phyloP scores from a whole-genome alignment of 92 coral and sea anemone species.

The Umimayanthus kanabou region DNA sequence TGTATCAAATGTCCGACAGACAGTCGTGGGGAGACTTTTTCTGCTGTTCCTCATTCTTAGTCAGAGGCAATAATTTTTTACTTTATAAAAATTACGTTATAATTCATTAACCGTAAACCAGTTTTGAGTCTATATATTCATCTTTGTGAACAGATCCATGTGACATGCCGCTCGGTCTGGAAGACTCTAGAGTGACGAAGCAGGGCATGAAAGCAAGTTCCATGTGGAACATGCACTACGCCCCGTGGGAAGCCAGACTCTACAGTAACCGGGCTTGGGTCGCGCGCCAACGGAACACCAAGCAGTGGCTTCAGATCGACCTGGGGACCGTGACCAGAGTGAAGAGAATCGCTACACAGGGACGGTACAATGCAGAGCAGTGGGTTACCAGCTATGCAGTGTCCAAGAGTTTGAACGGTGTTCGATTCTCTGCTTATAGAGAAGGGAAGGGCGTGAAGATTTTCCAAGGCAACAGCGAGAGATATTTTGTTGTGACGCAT shows the following conservation, averaged over 20 bases:
- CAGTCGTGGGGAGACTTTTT: too few species aligned
- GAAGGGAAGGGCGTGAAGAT: slow-evolving; percentile 33
- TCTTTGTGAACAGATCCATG: slow-evolving; percentile 31
- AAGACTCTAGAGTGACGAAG: slow-evolving; percentile 38
- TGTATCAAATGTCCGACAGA: too few species aligned
- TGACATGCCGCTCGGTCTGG: slow-evolving; percentile 38
- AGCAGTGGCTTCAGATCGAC: slow-evolving; percentile 40
- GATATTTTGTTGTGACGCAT: slow-evolving; percentile 40
- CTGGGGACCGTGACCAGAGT: slow-evolving; percentile 31
- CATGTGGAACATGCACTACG: slow-evolving; percentile 32
- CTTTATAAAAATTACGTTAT: too few species aligned
- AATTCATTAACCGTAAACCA: too few species aligned
- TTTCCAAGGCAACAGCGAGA: slow-evolving; percentile 42
- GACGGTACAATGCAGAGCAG: slow-evolving; percentile 37
- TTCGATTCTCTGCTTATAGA: slow-evolving; percentile 18
- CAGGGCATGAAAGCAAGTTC: slow-evolving; percentile 35
- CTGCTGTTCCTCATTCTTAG: too few species aligned
- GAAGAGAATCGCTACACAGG: slow-evolving; percentile 40
- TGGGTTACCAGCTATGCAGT: slow-evolving; percentile 40
- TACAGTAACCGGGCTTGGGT: slow-evolving; percentile 30
- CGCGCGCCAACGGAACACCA: slow-evolving; percentile 23
- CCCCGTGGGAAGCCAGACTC: slow-evolving; percentile 37
- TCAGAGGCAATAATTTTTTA: too few species aligned
- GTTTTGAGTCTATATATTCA: too few species aligned
- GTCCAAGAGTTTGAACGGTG: slow-evolving; percentile 16